Conservation (phyloP, 1,140 invertebrate species). For the Drosophila mayri region DNA sequence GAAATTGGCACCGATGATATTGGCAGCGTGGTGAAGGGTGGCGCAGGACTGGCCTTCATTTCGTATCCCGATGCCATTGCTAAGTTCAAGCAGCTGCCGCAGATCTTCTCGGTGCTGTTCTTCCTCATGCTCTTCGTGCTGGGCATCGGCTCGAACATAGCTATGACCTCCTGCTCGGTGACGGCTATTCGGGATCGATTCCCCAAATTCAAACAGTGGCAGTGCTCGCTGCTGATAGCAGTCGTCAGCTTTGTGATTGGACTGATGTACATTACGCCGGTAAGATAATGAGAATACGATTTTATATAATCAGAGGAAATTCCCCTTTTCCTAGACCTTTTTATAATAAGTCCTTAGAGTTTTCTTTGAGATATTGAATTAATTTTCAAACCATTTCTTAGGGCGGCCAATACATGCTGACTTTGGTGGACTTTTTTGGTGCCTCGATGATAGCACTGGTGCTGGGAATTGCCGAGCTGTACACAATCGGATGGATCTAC, state of each 20-base stretch:
- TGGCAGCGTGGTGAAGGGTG: conserved; percentile 87
- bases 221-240: conserved; percentile 87
- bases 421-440: conserved; percentile 92
- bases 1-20: conserved; percentile 88
- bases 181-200: conserved; percentile 91
- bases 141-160: conserved; percentile 91
- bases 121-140: conserved; percentile 95
- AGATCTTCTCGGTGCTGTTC: conserved; percentile 95
- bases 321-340: neutral
- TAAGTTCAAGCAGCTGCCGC: conserved; percentile 91
- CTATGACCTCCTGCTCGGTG: conserved; percentile 88
- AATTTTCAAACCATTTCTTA: conserved; percentile 71
- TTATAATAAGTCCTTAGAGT: neutral
- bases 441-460: conserved; percentile 90
- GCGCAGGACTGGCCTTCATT: conserved; percentile 92
- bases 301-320: neutral
- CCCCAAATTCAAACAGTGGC: conserved; percentile 87
- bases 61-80: conserved; percentile 96
- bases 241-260: conserved; percentile 88
- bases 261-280: conserved; percentile 91
- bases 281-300: conserved; percentile 76
- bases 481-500: conserved; percentile 89
- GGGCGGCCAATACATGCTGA: conserved; percentile 93
- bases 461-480: conserved; percentile 88
- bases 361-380: neutral